phyloP scores from a whole-genome alignment of 2,888 invertebrate species.

The Anticlea derivata region DNA sequence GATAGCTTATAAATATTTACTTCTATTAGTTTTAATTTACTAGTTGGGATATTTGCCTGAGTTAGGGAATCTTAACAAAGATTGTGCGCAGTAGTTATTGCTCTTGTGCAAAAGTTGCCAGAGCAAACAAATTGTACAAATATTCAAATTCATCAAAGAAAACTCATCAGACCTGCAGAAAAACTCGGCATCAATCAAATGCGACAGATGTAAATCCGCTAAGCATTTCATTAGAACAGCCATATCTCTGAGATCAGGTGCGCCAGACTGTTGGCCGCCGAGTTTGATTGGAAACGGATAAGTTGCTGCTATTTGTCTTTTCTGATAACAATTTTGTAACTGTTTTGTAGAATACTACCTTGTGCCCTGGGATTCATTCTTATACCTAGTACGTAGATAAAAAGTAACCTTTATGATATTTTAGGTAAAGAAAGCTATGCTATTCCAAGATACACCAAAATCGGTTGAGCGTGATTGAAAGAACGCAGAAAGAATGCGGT shows the following conservation, averaged over 20 bases:
- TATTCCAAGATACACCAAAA: too few relatives aligned
- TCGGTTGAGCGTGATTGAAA: too few relatives aligned
- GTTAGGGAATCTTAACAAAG: too few relatives aligned
- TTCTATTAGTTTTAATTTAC: too few relatives aligned
- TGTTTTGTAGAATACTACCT: neutral
- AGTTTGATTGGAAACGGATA: conserved; percentile 15
- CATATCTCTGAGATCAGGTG: conserved; percentile 51
- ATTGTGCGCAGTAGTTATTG: too few relatives aligned
- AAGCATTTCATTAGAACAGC: conserved; percentile 63
- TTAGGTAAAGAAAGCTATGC: too few relatives aligned
- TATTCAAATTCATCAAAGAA: conserved; percentile 33
- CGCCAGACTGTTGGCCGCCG: conserved; percentile 19
- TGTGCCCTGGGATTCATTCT: too few relatives aligned
- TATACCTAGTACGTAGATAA: too few relatives aligned
- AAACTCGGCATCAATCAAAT: conserved; percentile 55
- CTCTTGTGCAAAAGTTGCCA: neutral
- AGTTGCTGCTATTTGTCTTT: conserved; percentile 22
- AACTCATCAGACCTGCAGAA: conserved; percentile 38
- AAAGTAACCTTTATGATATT: too few relatives aligned
- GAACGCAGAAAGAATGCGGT: too few relatives aligned
- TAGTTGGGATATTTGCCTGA: too few relatives aligned
- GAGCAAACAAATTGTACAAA: conserved; percentile 27
- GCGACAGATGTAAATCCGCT: conserved; percentile 59
- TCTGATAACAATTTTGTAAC: neutral
- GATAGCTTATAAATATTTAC: too few relatives aligned